Evolutionary conservation across 2,888 invertebrate genomes (phyloP).

Genomic region (Palloptera scutellata): DNA sequence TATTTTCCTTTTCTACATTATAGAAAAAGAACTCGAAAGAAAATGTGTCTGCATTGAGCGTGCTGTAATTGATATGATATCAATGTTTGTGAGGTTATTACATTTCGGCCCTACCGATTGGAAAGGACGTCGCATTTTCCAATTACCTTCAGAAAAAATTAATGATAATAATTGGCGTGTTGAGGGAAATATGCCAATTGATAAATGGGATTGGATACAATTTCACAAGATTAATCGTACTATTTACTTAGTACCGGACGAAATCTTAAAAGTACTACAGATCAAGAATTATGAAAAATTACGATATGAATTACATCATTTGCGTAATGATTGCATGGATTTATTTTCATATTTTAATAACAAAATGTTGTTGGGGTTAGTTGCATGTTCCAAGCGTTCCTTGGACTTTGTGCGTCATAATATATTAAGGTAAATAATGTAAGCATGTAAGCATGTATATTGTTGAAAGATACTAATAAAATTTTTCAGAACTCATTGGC

Average conservation of each 20-base stretch:
- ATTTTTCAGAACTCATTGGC: slow-evolving; percentile 51
- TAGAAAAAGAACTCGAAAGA: slow-evolving; percentile 67
- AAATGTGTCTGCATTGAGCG: slow-evolving; percentile 76
- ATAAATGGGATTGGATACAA: slow-evolving; percentile 62
- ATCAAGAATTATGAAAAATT: slow-evolving; percentile 73
- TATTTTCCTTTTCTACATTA: not conserved
- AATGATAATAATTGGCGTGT: slow-evolving; percentile 62
- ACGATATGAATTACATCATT: slow-evolving; percentile 68
- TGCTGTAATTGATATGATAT: slow-evolving; percentile 79
- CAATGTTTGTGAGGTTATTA: slow-evolving; percentile 74
- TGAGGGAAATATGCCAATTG: slow-evolving; percentile 56
- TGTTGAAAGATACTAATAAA: not conserved
- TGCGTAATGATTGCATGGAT: slow-evolving; percentile 80
- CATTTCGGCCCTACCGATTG: slow-evolving; percentile 62
- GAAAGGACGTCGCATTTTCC: slow-evolving; percentile 68
- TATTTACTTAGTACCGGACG: slow-evolving; percentile 55
- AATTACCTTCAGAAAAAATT: slow-evolving; percentile 71
- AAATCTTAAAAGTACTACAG: slow-evolving; percentile 47
- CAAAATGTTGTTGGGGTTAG: slow-evolving; percentile 76
- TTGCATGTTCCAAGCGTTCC: slow-evolving; percentile 77
- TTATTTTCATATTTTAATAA: slow-evolving; percentile 82
- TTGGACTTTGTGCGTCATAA: slow-evolving; percentile 76
- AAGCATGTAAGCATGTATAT: not conserved
- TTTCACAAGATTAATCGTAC: slow-evolving; percentile 60
- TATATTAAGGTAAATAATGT: slow-evolving; percentile 49